Evolutionary conservation across 2,888 invertebrate species (phyloP), one percentile per base, ranked within the genome.

Genomic region (Cryptocephalus primarius): DNA sequence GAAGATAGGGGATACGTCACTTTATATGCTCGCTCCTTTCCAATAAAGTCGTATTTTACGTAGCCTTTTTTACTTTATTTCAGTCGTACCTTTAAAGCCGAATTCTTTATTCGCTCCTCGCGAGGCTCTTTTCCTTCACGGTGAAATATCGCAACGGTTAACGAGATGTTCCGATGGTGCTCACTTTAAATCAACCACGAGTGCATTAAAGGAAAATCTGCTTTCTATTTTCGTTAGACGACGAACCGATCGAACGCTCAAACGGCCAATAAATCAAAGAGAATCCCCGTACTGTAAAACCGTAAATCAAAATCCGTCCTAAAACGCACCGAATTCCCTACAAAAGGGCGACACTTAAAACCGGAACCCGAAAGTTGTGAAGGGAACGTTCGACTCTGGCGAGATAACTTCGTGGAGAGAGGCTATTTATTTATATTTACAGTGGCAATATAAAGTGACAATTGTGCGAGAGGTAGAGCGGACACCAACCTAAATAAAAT

Each of bases 381-480:
- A 22, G 22, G 22, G 22, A 22, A 22, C 22, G 22, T 22, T 22
- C 22, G 6, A 22, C 22, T 22, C 6, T 6, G 2, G 22, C 22
- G 22, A 22, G 22, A 22, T 22, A 22, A 22, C 22, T 22, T 22
- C 22, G 22, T 36, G 38, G 14, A 36, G 33, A 13, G 32, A 38
- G 36, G 38, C 59, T 62, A 63, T 62, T 61, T 64, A 64, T 62
- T 63, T 63, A 59, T 64, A 64, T 65, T 64, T 64, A 63, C 60
- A 58, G 59, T 59, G 55, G 58, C 59, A 60, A 62, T 60, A 63
- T 61, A 62, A 62, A 57, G 55, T 63, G 62, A 60, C 64, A 61
- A 62, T 62, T 60, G 58, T 55, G 58, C 58, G 60, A 22, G 61
- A 62, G 60, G 61, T 61, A 59, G 60, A 59, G 55, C 31, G 60